A percentile compares a stretch with the other conserved stretches of the same genome.
Conservation (phyloP, 2,113 vertebrate species). For the Pachycephala philippinensis region DNA sequence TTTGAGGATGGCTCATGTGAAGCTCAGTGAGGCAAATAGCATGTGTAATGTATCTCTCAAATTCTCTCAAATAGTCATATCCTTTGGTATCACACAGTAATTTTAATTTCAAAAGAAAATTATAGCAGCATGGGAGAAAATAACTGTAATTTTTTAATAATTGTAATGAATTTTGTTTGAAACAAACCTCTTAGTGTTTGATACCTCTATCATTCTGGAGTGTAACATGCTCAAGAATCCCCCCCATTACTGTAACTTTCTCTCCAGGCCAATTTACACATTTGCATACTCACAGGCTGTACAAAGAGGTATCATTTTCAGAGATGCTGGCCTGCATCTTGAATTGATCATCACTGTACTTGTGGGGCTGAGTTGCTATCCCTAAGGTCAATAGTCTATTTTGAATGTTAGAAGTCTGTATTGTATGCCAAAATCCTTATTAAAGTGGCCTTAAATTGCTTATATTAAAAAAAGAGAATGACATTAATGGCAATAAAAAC, state of each 20-base stretch:
- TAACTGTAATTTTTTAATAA: not conserved
- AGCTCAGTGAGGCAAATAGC: not conserved
- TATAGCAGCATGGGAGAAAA: slow-evolving; percentile 26
- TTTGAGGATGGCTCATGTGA: not conserved
- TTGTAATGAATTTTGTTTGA: slow-evolving; percentile 13
- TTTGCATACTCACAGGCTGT: not conserved
- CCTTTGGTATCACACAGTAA: slow-evolving; percentile 51
- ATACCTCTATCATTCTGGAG: not conserved
- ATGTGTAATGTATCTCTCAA: not conserved
- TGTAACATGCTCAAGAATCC: not conserved
- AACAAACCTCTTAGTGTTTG: not conserved
- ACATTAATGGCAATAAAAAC: not conserved
- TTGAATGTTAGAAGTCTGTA: not conserved
- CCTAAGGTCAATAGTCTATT: not conserved
- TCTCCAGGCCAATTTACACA: not conserved
- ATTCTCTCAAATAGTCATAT: not conserved
- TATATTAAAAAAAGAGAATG: not conserved
- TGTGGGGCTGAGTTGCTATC: not conserved
- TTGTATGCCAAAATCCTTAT: not conserved
- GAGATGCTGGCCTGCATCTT: not conserved
- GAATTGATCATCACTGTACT: not conserved
- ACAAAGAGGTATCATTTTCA: not conserved
- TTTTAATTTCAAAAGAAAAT: slow-evolving; percentile 51
- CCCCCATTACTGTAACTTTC: not conserved
- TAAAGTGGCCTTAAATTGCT: not conserved